Evolutionary conservation across 2,888 invertebrate genomes (phyloP).

Genomic region (Notocelia uddmanniana): DNA sequence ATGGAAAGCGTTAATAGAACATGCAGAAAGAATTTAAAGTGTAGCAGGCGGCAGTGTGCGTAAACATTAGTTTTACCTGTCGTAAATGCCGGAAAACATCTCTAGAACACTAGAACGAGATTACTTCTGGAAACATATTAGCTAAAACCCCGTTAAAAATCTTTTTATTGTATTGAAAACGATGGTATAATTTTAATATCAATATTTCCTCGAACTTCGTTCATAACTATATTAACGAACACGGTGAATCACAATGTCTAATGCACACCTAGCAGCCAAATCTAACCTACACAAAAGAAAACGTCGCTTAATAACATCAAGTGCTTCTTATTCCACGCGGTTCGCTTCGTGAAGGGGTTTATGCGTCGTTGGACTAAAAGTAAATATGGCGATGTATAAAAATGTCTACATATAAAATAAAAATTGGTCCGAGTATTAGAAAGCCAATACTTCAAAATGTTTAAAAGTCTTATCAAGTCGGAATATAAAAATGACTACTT

Average conservation of each 20-base stretch:
- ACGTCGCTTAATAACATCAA: not conserved
- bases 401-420: no score
- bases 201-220: no score
- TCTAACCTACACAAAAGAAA: not conserved
- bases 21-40: constrained; percentile 16
- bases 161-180: not conserved
- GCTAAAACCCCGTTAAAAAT: not conserved
- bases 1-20: constrained; percentile 17
- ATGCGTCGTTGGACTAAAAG: no score
- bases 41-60: not conserved
- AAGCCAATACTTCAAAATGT: no score
- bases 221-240: no score
- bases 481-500: no score
- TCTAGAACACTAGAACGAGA: not conserved
- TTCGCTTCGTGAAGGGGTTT: not conserved
- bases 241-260: no score
- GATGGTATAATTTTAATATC: not conserved
- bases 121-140: not conserved
- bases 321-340: not conserved
- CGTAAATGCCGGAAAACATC: not conserved
- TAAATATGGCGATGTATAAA: no score
- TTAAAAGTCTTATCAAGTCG: no score
- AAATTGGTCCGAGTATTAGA: no score
- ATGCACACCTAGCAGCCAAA: not conserved
- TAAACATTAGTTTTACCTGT: constrained; percentile 17